phyloP scores from a whole-genome alignment of 1,140 invertebrate species.

The Aporrectodea caliginosa region DNA sequence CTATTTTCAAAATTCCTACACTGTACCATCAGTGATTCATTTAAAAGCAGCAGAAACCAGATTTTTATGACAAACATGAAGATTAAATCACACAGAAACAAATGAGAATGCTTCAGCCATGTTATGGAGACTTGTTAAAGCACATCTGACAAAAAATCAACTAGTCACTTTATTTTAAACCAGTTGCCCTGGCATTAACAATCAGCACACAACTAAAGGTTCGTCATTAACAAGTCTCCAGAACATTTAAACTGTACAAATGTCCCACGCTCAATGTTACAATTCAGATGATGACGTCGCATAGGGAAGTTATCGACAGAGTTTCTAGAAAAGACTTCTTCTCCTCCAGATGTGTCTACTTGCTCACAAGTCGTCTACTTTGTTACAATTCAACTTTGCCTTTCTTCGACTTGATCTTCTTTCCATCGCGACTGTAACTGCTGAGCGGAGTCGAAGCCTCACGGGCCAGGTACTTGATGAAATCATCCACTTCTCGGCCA shows the following conservation, averaged over 20 bases:
- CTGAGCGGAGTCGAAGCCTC: slow-evolving; percentile 84
- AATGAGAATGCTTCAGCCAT: no score
- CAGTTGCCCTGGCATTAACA: no score
- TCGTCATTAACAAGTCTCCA: slow-evolving; percentile 2
- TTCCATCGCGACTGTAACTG: slow-evolving; percentile 82
- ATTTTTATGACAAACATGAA: no score
- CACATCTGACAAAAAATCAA: no score
- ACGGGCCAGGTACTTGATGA: slow-evolving; percentile 92
- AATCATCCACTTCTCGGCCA: slow-evolving; percentile 89
- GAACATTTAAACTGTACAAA: background rate
- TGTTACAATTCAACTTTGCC: slow-evolving; percentile 2
- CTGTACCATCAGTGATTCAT: no score
- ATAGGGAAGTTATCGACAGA: background rate
- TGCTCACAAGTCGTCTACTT: background rate
- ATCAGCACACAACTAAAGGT: no score
- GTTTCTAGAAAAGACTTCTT: background rate
- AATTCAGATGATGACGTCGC: background rate
- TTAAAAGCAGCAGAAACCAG: no score
- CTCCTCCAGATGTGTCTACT: background rate
- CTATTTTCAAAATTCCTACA: no score
- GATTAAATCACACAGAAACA: no score
- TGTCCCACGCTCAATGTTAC: background rate
- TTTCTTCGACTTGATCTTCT: slow-evolving; percentile 63
- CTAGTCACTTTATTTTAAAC: no score
- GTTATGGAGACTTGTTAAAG: no score